phyloP scores from a whole-genome alignment of 2,113 vertebrate species.

The Xenopus laevis region DNA sequence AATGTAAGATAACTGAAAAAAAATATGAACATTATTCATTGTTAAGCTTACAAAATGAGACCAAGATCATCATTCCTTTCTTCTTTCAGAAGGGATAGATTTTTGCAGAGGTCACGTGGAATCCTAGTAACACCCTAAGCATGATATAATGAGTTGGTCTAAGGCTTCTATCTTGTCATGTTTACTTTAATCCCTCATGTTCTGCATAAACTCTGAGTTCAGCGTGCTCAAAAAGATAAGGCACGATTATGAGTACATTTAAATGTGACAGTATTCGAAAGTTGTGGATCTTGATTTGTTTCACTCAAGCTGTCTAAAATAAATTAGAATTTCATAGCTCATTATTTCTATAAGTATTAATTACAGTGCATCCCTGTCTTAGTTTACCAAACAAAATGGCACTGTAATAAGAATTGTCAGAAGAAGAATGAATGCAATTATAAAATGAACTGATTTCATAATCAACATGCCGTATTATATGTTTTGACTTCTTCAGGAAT shows the following conservation, averaged over 20 bases:
- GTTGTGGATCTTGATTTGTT: slow-evolving; percentile 54
- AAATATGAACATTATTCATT: no score
- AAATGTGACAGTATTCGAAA: slow-evolving; percentile 50
- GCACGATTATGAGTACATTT: background rate
- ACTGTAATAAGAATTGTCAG: slow-evolving; percentile 62
- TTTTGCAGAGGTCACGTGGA: no score
- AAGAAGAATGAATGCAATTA: slow-evolving; percentile 49
- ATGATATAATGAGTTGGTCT: no score
- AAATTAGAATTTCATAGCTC: slow-evolving; percentile 79
- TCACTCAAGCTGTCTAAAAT: slow-evolving; percentile 68
- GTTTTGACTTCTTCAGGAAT: slow-evolving; percentile 12
- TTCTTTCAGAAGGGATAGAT: no score
- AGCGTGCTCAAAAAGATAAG: background rate
- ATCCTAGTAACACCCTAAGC: no score
- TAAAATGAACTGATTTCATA: slow-evolving; percentile 48
- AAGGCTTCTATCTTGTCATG: no score
- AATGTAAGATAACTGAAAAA: no score
- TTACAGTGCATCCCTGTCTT: slow-evolving; percentile 57
- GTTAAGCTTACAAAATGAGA: no score
- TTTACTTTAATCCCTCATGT: no score
- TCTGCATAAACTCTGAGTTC: no score
- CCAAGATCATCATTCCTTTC: no score
- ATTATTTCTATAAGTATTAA: slow-evolving; percentile 76
- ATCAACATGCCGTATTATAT: slow-evolving; percentile 26
- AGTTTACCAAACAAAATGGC: slow-evolving; percentile 57